These are phyloP conservation scores for Melanostigma gelatinosum DNA, from an alignment of 2,113 vertebrate species.

Conservation along the genomic window DNA sequence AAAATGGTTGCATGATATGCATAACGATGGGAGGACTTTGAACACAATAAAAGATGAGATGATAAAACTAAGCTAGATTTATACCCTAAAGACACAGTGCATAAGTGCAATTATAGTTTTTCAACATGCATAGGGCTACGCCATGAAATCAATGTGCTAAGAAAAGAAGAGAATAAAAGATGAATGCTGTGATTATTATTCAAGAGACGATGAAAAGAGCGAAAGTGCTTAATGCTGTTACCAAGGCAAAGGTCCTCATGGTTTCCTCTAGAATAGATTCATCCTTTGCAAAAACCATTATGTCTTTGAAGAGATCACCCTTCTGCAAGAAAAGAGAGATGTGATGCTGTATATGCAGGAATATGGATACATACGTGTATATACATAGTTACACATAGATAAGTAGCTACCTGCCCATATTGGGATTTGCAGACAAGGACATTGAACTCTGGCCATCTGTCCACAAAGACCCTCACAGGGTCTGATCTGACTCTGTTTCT, in stretches of 20 bases:
- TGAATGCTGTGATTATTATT: neutral
- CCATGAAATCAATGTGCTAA: neutral
- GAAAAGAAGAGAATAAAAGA: neutral
- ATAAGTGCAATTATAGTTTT: neutral
- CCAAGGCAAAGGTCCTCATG: constrained; percentile 63
- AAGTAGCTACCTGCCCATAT: constrained; percentile 26
- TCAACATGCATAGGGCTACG: too few species aligned
- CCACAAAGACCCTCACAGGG: constrained; percentile 62
- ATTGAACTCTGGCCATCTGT: constrained; percentile 75
- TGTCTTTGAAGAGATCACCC: constrained; percentile 62
- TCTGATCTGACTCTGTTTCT: constrained; percentile 50
- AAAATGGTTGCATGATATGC: neutral
- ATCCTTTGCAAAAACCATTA: constrained; percentile 63
- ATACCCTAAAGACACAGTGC: neutral
- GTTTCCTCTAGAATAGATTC: constrained; percentile 47
- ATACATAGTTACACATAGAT: neutral
- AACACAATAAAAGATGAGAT: neutral
- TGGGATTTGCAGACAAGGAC: constrained; percentile 66
- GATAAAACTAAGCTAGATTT: neutral
- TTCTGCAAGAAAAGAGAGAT: constrained; percentile 38
- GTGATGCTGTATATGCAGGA: neutral
- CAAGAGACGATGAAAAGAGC: neutral
- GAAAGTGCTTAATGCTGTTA: constrained; percentile 29
- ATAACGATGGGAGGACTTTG: constrained; percentile 27
- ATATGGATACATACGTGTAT: neutral